Base-by-base conservation (phyloP, 2,113 vertebrate genomes). In the Pollachius pollachius region DNA sequence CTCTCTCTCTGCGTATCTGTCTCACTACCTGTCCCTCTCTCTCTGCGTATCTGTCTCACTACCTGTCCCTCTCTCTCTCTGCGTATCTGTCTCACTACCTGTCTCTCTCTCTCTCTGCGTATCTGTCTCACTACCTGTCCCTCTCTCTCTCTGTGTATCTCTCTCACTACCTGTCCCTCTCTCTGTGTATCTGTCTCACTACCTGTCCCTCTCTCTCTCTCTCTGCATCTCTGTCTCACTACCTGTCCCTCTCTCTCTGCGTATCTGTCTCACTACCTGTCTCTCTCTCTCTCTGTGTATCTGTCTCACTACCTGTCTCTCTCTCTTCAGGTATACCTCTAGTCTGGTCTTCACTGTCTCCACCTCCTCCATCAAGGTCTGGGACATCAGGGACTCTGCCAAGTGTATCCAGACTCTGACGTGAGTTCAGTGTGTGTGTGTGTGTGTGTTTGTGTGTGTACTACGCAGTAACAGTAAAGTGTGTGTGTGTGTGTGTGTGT, bases 261-360 rank as follows among this genome's bases (percentile, higher is more conserved):
- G 3, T 30, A 1, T 30, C 30, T 30, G 30, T 30, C 30, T 30
- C 30, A 6, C 30, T 30, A 30, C 30, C 30, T 30, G 30, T 30
- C 30, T 30, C 30, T 30, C 17, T 59, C 11, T 41, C 37, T 41
- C 6, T 9, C 16, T 25, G 18, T 4, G 0, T 27, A 34, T 62
- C 23, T 34, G 25, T 62, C 23, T 41, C 37, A 41, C 4, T 41
- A 41, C 37, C 37, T 64, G 23, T n/a, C 23, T 2, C 17, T 64
- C 34, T 48, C 4, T 64, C 34, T 76, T 19, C 27, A 90, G 89
- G 74, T 99, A 99, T 71, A 95, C 94, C 65, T 95, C 95, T 57
- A 97, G 97, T 77, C 89, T 99, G n/a, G 97, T 99, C 68, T 98
- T 98, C 89, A 98, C 95, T 0, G 92, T 97, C 67, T 98, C 97